Evolutionary conservation across 35 echinoderm and acorn worm genomes (phyloP).

Genomic region (Nesometra sesokonis): DNA sequence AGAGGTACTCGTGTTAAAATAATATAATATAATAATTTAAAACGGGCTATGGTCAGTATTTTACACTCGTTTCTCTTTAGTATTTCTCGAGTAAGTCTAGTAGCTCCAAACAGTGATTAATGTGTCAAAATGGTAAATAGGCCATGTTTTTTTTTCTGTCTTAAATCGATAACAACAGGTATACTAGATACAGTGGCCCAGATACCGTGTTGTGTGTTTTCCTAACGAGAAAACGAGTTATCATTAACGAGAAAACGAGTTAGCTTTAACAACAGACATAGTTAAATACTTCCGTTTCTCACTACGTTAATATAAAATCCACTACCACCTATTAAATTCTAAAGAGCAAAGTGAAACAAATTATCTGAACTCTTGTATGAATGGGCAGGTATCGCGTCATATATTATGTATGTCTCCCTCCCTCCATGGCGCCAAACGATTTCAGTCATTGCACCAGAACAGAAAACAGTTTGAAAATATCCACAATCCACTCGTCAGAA

Average conservation of each 20-base stretch:
- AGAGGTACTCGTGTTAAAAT: too few relatives aligned
- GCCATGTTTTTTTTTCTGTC: neutral
- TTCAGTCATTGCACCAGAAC: neutral
- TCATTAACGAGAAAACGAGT: neutral
- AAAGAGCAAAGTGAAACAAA: neutral
- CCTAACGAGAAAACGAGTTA: neutral
- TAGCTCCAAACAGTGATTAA: too few relatives aligned
- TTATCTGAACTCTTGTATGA: neutral
- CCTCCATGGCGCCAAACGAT: neutral
- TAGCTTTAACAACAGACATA: neutral
- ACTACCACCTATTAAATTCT: neutral
- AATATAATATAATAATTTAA: too few relatives aligned
- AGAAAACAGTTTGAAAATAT: neutral
- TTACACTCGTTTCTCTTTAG: too few relatives aligned
- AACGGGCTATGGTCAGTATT: too few relatives aligned
- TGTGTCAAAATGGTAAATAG: neutral
- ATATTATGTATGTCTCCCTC: neutral
- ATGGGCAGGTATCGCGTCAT: neutral
- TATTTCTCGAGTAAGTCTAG: too few relatives aligned
- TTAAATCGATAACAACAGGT: neutral
- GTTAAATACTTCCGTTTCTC: neutral
- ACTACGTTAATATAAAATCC: neutral
- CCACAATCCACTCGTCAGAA: neutral
- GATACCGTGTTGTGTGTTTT: neutral
- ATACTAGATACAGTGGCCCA: neutral